Evolutionary conservation across 2,888 invertebrate species (phyloP).

Genomic region (Hybos culiciformis): DNA sequence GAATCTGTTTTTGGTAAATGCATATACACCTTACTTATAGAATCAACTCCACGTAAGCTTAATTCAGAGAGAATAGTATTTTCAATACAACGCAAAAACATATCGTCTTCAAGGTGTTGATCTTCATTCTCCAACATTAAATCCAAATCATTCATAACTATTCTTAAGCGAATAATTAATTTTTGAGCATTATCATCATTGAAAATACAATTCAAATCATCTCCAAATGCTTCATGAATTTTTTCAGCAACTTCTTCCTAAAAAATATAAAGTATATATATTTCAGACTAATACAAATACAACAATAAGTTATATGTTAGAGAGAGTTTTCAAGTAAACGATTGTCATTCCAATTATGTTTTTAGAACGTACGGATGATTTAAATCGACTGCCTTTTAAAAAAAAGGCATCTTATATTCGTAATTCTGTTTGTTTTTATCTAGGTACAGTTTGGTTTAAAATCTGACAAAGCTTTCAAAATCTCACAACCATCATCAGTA

Average conservation of each 20-base stretch:
- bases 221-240: conserved; percentile 91
- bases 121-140: conserved; percentile 38
- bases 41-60: conserved; percentile 91
- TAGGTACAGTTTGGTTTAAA: too few species aligned
- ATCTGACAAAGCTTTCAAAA: too few species aligned
- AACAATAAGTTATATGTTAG: too few species aligned
- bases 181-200: conserved; percentile 98
- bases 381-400: too few species aligned
- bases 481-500: too few species aligned
- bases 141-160: conserved; percentile 78
- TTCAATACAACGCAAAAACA: conserved; percentile 92
- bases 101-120: conserved; percentile 68
- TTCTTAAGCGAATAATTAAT: conserved; percentile 82
- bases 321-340: too few species aligned
- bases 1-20: conserved; percentile 91
- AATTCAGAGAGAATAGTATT: conserved; percentile 95
- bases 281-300: too few species aligned
- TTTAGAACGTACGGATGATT: too few species aligned
- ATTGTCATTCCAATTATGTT: too few species aligned
- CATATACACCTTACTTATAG: conserved; percentile 95
- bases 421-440: too few species aligned
- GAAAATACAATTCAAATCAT: conserved; percentile 94
- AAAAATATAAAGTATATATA: too few species aligned
- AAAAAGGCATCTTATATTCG: too few species aligned
- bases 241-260: conserved; percentile 97